A percentile compares a stretch with the other conserved stretches of the same genome.
Evolutionary conservation across 2,888 invertebrate species (phyloP).

Genomic region (Kryphioiulus occultus): DNA sequence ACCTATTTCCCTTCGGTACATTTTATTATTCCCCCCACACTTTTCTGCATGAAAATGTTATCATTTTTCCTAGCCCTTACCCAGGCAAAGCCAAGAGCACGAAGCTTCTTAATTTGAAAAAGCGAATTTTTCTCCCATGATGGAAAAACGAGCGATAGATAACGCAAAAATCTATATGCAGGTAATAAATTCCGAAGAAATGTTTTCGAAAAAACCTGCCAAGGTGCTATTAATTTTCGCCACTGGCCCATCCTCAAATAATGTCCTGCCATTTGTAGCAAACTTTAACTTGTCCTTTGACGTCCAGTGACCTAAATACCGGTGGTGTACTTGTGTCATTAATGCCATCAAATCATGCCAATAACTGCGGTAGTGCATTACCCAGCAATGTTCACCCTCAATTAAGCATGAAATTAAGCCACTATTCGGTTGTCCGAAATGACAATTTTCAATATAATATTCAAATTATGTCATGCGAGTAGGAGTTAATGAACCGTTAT

Average conservation of each 20-base stretch:
- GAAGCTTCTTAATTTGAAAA: not conserved
- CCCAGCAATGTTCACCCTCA: not conserved
- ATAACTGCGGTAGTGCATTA: not conserved
- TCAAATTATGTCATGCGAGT: not conserved
- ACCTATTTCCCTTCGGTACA: not conserved
- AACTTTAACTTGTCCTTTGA: not conserved
- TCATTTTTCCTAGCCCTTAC: not conserved
- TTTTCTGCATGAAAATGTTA: not conserved
- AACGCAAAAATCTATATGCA: conserved; percentile 5
- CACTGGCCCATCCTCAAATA: not conserved
- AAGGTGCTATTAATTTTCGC: not conserved
- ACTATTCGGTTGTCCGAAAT: not conserved
- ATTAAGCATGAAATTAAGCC: not conserved
- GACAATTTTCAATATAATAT: not conserved
- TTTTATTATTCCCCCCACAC: not conserved
- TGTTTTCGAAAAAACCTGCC: not conserved
- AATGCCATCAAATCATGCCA: not conserved
- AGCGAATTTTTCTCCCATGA: not conserved
- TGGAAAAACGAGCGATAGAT: not conserved
- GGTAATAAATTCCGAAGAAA: not conserved
- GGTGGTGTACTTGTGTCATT: not conserved
- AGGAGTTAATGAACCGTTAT: not conserved
- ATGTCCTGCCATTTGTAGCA: not conserved
- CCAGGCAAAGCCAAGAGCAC: not conserved
- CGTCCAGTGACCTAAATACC: not conserved